phyloP scores from a whole-genome alignment of 2,113 vertebrate species.

The Nothoprocta perdicaria region DNA sequence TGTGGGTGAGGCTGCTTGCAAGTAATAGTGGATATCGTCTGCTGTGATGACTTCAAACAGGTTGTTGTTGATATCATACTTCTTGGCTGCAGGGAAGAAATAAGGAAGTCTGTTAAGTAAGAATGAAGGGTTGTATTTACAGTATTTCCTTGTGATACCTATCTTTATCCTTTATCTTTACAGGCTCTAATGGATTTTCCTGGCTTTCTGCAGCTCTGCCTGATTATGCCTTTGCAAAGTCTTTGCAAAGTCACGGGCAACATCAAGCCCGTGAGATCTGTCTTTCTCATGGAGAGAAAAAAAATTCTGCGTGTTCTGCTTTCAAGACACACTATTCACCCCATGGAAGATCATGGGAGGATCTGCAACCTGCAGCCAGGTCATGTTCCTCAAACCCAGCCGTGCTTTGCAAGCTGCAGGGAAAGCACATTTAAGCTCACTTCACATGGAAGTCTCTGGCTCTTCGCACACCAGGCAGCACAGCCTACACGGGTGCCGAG shows the following conservation, averaged over 20 bases:
- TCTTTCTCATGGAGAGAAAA: not conserved
- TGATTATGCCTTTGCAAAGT: not conserved
- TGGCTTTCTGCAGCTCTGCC: not conserved
- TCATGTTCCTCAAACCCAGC: not conserved
- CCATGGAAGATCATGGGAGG: not conserved
- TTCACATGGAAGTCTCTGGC: not conserved
- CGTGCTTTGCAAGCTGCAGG: not conserved
- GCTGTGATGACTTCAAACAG: constrained; percentile 98
- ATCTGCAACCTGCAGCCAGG: not conserved
- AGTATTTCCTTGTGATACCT: not conserved
- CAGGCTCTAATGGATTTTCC: not conserved
- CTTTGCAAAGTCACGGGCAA: not conserved
- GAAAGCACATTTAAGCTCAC: rapidly evolving
- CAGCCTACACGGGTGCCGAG: not conserved
- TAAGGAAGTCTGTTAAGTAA: not conserved
- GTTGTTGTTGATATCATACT: constrained; percentile 85
- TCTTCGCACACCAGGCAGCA: not conserved
- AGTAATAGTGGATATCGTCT: constrained; percentile 89
- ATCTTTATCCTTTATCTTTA: not conserved
- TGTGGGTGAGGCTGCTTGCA: constrained; percentile 88
- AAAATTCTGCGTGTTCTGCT: not conserved
- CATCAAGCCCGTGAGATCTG: not conserved
- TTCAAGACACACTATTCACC: not conserved
- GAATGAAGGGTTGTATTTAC: not conserved
- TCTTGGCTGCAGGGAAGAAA: constrained; percentile 82